Evolutionary conservation across 2,113 vertebrate genomes (phyloP).

Genomic region (Neolamprologus cancellatus): DNA sequence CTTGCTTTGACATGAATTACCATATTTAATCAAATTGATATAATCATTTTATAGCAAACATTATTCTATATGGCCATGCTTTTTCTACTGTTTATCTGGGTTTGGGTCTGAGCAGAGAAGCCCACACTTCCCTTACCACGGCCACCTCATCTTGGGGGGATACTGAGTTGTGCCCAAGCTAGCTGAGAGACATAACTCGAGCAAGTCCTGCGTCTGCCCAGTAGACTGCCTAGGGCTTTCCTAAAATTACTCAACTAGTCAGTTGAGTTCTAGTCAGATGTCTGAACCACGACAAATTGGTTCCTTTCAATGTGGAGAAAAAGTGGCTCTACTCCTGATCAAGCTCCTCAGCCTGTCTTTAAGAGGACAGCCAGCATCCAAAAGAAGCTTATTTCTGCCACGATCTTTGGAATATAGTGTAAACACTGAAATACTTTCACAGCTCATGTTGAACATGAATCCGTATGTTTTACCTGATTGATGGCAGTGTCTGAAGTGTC

Average conservation of each 20-base stretch:
- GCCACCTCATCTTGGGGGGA: background rate
- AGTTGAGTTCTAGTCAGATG: background rate
- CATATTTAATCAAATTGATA: background rate
- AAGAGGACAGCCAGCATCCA: background rate
- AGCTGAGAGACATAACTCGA: background rate
- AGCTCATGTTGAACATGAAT: background rate
- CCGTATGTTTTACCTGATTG: constrained; percentile 48
- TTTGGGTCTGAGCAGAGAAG: background rate
- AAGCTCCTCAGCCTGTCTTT: background rate
- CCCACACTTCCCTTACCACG: background rate
- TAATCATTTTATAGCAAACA: background rate
- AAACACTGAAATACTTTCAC: background rate
- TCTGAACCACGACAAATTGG: background rate
- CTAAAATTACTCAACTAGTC: background rate
- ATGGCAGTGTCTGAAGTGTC: constrained; percentile 67
- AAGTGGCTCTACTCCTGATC: background rate
- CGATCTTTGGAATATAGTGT: background rate
- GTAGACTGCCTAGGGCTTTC: background rate
- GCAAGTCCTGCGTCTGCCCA: background rate
- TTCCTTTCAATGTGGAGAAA: background rate
- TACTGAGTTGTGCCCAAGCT: background rate
- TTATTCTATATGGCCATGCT: background rate
- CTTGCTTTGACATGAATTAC: background rate
- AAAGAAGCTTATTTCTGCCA: background rate
- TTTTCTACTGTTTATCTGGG: background rate